Evolutionary conservation across 2,888 invertebrate species (phyloP), one percentile per base, ranked within the genome.

Genomic region (Drosophila atripex): DNA sequence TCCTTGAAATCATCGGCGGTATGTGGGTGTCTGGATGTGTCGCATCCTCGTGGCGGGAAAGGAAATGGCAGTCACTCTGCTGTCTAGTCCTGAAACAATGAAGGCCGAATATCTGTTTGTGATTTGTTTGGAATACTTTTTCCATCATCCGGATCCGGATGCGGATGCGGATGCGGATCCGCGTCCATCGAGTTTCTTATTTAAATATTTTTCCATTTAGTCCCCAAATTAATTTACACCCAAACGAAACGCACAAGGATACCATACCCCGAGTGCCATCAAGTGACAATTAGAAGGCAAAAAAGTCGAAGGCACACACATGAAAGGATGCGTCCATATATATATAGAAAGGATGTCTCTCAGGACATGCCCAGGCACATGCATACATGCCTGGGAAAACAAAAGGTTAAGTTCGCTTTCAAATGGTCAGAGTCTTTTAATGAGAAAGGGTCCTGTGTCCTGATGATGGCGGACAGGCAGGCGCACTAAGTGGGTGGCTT

Each of bases 371-470:
- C 45, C 54, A 58, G 58, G 51, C 55, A 49, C 54, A 58, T 60
- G 49, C 53, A 50, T 16, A 30, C 21, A 59, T 39, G 64, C 52
- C 43, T 45, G 56, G 63, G 77, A 82, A 84, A 88, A 88, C 87
- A 88, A 89, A 88, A 89, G 89, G 89, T 89, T 89, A 87, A 89
- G 83, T 89, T 88, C 84, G 90, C 88, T 89, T 89, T 89, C 89
- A 89, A 90, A 85, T 90, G 90, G 90, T 90, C 90, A 90, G 90
- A 90, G 89, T 82, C 83, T 83, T 79, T 86, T 83, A 80, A 84
- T 80, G 88, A 88, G 86, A 75, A 79, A 85, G 76, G 80, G 73
- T 79, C 52, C 45, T 51, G 38, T 51, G 56, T 32, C 52, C 52
- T 39, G 69, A 43, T 28, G 55, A 82, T 82, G 87, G 85, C 87